Conservation (phyloP, 2,888 invertebrate species). For the Seladonia tumulorum region DNA sequence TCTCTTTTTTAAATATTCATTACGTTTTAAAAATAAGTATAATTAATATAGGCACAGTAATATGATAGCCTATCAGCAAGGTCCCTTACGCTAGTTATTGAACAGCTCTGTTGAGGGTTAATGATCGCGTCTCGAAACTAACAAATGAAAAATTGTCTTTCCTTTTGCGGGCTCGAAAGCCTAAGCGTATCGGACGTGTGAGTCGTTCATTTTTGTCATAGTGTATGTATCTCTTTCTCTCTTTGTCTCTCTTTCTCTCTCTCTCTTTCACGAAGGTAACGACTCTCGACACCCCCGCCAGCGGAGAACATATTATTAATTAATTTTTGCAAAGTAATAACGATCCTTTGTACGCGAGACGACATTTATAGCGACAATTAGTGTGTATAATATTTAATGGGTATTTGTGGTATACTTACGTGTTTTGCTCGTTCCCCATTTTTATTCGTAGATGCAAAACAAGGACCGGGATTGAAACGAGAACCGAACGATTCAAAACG, state of each 20-base stretch:
- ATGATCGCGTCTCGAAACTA: background rate
- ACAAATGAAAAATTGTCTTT: background rate
- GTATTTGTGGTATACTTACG: constrained; percentile 75
- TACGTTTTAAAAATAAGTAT: too few species aligned
- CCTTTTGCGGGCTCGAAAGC: background rate
- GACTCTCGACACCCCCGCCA: constrained; percentile 33
- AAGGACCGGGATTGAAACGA: background rate
- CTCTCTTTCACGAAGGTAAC: constrained; percentile 51
- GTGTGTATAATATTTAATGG: constrained; percentile 74
- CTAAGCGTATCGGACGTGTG: background rate
- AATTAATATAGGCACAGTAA: too few species aligned
- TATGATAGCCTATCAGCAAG: too few species aligned
- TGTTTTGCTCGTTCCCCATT: constrained; percentile 70
- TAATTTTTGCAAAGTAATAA: constrained; percentile 62
- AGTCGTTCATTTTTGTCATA: background rate
- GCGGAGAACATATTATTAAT: constrained; percentile 55
- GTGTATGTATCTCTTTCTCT: constrained; percentile 30
- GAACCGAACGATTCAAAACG: background rate
- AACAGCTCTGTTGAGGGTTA: background rate
- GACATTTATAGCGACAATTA: constrained; percentile 74
- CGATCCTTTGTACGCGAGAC: constrained; percentile 72
- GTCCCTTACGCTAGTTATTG: background rate
- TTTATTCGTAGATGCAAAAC: constrained; percentile 48
- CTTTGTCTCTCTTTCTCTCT: background rate
- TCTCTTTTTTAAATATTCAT: too few species aligned